Evolutionary conservation across 2,113 vertebrate species (phyloP).

Genomic region (Siniperca chuatsi): DNA sequence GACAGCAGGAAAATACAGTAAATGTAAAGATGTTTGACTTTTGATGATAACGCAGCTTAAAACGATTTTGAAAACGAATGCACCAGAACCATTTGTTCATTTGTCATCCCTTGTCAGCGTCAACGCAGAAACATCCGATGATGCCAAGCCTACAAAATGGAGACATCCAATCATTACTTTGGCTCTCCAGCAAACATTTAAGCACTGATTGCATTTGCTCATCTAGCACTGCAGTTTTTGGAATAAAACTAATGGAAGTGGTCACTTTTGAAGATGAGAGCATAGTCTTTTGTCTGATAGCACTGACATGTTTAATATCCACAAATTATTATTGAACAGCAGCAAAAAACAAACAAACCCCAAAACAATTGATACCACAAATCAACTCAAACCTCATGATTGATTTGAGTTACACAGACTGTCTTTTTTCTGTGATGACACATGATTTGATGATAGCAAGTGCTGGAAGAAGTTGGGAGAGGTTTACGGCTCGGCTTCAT

Average conservation of each 20-base stretch:
- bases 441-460: slow-evolving; percentile 17
- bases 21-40: slow-evolving; percentile 23
- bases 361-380: neutral
- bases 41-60: neutral
- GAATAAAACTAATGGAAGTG: slow-evolving; percentile 53
- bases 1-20: neutral
- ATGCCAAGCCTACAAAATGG: slow-evolving; percentile 43
- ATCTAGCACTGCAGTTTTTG: slow-evolving; percentile 41
- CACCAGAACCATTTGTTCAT: slow-evolving; percentile 29
- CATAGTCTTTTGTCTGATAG: slow-evolving; percentile 29
- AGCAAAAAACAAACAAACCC: neutral
- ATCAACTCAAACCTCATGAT: slow-evolving; percentile 11
- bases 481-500: slow-evolving; percentile 8
- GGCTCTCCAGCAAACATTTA: slow-evolving; percentile 55
- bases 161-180: slow-evolving; percentile 58
- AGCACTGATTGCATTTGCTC: slow-evolving; percentile 62
- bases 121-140: slow-evolving; percentile 44
- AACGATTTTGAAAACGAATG: slow-evolving; percentile 16
- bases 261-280: slow-evolving; percentile 55
- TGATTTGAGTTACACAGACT: neutral
- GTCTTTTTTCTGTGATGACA: slow-evolving; percentile 16
- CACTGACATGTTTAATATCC: slow-evolving; percentile 11
- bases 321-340: neutral
- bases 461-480: slow-evolving; percentile 18
- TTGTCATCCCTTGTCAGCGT: slow-evolving; percentile 39